Conservation (phyloP, 2,113 vertebrate genomes). For the Trachemys scripta region DNA sequence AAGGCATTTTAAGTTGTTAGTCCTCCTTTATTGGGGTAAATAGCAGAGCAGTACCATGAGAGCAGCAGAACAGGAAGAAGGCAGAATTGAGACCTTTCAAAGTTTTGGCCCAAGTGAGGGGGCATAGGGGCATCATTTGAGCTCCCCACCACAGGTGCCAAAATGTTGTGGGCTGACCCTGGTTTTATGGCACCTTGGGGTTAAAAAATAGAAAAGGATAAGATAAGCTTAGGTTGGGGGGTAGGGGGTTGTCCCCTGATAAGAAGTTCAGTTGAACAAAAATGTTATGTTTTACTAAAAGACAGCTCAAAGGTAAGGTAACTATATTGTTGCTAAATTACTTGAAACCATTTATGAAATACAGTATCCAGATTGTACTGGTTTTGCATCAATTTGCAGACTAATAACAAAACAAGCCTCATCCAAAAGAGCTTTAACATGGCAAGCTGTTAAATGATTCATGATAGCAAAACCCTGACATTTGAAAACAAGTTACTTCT, state of each 20-base stretch:
- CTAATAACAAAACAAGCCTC: background rate
- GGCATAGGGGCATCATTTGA: too few relatives aligned
- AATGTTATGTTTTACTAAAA: background rate
- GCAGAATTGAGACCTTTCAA: too few relatives aligned
- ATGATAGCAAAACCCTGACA: background rate
- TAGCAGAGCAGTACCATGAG: too few relatives aligned
- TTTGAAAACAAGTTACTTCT: background rate
- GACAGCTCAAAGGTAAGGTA: fast-evolving
- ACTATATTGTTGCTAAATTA: background rate
- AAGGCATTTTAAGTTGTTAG: too few relatives aligned
- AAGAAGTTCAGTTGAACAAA: background rate
- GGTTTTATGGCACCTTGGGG: background rate
- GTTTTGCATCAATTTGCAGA: background rate
- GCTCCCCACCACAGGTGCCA: too few relatives aligned
- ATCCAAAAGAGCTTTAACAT: background rate
- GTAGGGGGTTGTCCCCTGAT: fast-evolving
- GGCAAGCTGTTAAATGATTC: background rate
- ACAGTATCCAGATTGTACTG: background rate
- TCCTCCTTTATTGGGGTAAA: too few relatives aligned
- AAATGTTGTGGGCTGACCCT: too few relatives aligned
- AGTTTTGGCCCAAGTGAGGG: too few relatives aligned
- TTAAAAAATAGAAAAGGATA: background rate
- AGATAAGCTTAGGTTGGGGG: background rate
- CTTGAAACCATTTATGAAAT: background rate
- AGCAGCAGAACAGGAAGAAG: too few relatives aligned